phyloP scores from a whole-genome alignment of 2,888 invertebrate genomes.

The Hylaea fasciaria region DNA sequence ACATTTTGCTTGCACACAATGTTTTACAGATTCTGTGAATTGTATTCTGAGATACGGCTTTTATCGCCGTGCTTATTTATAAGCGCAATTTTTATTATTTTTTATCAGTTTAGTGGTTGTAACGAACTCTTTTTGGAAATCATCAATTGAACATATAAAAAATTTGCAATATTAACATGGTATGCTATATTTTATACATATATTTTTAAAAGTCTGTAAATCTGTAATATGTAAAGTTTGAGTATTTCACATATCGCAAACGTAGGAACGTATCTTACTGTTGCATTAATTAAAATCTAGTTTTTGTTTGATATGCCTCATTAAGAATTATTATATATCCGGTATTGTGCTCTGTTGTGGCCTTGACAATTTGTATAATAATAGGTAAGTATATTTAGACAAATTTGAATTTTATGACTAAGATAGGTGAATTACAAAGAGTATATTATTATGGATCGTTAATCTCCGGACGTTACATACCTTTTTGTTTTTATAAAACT shows the following conservation, averaged over 20 bases:
- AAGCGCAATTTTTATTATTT: constrained; percentile 8
- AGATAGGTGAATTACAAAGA: neutral
- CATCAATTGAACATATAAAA: too few species aligned
- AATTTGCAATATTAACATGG: too few species aligned
- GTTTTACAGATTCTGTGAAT: constrained; percentile 37
- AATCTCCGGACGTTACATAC: too few species aligned
- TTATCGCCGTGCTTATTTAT: constrained; percentile 25
- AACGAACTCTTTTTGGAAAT: too few species aligned
- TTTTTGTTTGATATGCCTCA: neutral
- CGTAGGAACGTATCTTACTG: too few species aligned
- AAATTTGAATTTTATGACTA: neutral
- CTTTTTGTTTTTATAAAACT: too few species aligned
- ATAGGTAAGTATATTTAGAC: neutral
- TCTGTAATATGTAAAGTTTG: too few species aligned
- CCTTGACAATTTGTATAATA: neutral
- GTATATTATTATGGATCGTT: too few species aligned
- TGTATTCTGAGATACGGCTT: constrained; percentile 18
- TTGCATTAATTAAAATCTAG: neutral
- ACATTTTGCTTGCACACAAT: constrained; percentile 35
- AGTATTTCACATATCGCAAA: too few species aligned
- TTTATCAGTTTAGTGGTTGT: too few species aligned
- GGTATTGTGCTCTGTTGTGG: neutral
- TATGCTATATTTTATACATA: too few species aligned
- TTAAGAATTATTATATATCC: neutral
- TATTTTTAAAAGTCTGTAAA: too few species aligned